These are phyloP conservation scores for Tiaroga cobitis DNA, from an alignment of 2,797 vertebrate genomes.

Conservation along the genomic window DNA sequence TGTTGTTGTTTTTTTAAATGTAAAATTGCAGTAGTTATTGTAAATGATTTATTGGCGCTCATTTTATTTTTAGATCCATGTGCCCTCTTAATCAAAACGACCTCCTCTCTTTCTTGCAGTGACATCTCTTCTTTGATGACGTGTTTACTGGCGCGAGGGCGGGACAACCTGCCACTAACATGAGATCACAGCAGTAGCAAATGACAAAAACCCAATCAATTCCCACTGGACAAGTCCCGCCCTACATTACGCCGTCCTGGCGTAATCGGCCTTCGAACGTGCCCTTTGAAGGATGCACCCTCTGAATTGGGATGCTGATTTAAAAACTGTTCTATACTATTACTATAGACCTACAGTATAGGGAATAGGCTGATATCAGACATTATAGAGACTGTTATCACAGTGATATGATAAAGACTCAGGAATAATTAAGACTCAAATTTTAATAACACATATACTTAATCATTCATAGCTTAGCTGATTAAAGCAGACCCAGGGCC, in stretches of 20 bases:
- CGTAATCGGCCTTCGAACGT: no score
- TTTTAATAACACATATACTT: constrained; percentile 75
- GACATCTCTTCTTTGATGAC: neutral
- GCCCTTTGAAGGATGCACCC: neutral
- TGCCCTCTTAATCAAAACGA: neutral
- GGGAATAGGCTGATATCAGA: neutral
- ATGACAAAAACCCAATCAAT: neutral
- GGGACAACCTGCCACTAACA: neutral
- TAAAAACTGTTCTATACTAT: neutral
- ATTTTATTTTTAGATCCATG: neutral
- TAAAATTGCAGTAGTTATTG: neutral
- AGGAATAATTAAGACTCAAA: constrained; percentile 78
- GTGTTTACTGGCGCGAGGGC: neutral
- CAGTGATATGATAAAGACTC: constrained; percentile 63
- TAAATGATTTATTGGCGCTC: neutral
- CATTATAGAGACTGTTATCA: neutral
- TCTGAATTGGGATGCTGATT: neutral
- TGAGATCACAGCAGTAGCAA: neutral
- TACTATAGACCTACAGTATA: neutral
- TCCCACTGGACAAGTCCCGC: neutral
- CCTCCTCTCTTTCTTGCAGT: neutral
- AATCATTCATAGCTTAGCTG: constrained; percentile 77
- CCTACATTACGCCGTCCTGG: no score
- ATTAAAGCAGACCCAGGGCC: constrained; percentile 60
- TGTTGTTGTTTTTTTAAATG: no score